Evolutionary conservation across 2,888 invertebrate species (phyloP), one percentile per base, ranked within the genome.

Genomic region (Trissonchulus latispiculum): DNA sequence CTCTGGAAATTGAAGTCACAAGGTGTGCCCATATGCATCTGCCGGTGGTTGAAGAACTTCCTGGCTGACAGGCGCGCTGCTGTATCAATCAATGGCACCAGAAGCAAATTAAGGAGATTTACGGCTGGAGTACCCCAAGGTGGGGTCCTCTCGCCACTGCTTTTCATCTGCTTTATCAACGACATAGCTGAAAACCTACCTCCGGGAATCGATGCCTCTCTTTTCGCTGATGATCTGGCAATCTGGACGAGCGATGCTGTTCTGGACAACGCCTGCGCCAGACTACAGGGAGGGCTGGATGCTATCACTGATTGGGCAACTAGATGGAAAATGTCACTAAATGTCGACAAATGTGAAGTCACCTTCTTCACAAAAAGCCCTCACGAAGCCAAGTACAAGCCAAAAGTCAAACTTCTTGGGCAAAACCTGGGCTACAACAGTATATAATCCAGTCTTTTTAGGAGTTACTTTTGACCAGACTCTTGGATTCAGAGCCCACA

Each of bases 151-250:
- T 64, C 66, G 29, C 66, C 66, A 8, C 8, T 64, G 66, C 66
- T 64, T 18, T 64, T 64, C 29, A 31, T 64, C 8, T 32, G 29
- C 15, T 68, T 36, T n/a, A 68, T 68, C 8, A 33, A 68, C 36
- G 69, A 68, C 36, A 68, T 68, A 2, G 36, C 29, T 64, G n/a
- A 8, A 29, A 35, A n/a, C 29, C n/a, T 64, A 8, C 66, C 66
- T 8, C 32, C 18, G 15, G 8, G 8, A 15, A 35, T 64, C 18
- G 33, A 64, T 64, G 66, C 8, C 15, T 32, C 32, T n/a, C 29
- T 64, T 32, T 64, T 64, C 33, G 66, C 66, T 18, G 66, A 64
- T 64, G 66, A 64, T 64, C 66, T 64, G 23, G 59, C 59, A 23
- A 23, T 59, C 23, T 59, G 66, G n/a, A 18, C 32, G 32, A 32